Percentiles rank a stretch among this genome's conserved stretches.
phyloP scores from a whole-genome alignment of 2,797 vertebrate genomes.

The Acipenser oxyrinchus region DNA sequence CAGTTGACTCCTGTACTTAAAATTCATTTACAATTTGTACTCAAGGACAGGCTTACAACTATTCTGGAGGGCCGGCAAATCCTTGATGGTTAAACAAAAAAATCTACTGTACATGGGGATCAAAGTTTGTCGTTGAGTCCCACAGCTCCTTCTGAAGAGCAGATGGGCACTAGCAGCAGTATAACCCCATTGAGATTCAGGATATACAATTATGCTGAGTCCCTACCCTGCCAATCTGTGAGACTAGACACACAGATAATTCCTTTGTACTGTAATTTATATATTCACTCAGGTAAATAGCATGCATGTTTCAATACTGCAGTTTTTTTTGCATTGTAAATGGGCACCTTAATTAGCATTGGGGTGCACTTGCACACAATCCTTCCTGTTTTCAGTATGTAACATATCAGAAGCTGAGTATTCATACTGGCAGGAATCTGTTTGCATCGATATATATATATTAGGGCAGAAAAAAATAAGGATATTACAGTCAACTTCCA shows the following conservation, averaged over 20 bases:
- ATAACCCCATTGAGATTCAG: constrained; percentile 65
- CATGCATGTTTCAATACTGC: no score
- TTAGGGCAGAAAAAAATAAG: no score
- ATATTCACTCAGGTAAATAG: constrained; percentile 51
- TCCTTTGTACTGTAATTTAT: constrained; percentile 55
- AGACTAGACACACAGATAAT: constrained; percentile 50
- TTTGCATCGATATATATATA: no score
- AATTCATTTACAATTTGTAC: constrained; percentile 66
- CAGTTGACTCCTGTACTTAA: constrained; percentile 61
- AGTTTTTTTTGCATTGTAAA: no score
- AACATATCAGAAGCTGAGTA: no score
- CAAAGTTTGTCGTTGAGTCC: constrained; percentile 65
- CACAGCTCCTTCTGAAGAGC: constrained; percentile 55
- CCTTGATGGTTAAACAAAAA: constrained; percentile 56
- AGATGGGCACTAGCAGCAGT: constrained; percentile 69
- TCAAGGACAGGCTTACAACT: constrained; percentile 54
- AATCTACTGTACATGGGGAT: constrained; percentile 57
- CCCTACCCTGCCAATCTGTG: constrained; percentile 54
- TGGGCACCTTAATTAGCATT: no score
- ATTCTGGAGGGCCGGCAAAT: constrained; percentile 61
- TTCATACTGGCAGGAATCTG: no score
- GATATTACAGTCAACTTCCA: no score
- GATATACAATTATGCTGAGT: constrained; percentile 54
- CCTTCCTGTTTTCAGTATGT: no score
- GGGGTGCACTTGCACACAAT: no score